These are phyloP conservation scores for Acleris emargana DNA, from an alignment of 2,888 invertebrate genomes.

Conservation along the genomic window DNA sequence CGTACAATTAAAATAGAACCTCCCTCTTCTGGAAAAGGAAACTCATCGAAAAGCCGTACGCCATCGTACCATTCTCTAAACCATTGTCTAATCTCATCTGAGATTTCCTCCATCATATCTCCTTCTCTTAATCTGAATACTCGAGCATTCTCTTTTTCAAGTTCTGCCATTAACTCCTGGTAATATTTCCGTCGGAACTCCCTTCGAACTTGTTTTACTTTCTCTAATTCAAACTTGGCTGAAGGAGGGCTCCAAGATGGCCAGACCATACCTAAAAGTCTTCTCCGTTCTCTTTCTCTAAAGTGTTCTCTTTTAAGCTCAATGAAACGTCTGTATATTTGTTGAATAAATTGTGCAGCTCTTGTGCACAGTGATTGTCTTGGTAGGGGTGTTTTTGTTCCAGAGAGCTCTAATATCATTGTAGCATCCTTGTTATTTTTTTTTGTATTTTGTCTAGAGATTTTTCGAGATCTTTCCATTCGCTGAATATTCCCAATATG, in stretches of 20 bases:
- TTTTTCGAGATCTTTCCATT: constrained; percentile 67
- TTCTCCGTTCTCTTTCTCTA: constrained; percentile 68
- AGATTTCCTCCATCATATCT: constrained; percentile 88
- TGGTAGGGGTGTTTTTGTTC: constrained; percentile 62
- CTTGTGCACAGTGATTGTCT: constrained; percentile 50
- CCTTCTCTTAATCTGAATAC: constrained; percentile 79
- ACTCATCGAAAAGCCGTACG: constrained; percentile 86
- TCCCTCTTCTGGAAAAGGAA: constrained; percentile 88
- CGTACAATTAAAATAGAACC: constrained; percentile 85
- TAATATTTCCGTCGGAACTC: constrained; percentile 72
- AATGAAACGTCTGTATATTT: constrained; percentile 70
- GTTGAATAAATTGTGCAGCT: constrained; percentile 62
- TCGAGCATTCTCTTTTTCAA: constrained; percentile 76
- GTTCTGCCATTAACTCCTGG: constrained; percentile 69
- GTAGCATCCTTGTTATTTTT: constrained; percentile 63
- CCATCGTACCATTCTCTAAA: constrained; percentile 85
- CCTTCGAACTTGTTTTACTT: constrained; percentile 73
- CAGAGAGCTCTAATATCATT: constrained; percentile 68
- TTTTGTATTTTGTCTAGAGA: constrained; percentile 49
- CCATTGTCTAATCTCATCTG: constrained; percentile 90
- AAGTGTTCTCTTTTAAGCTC: constrained; percentile 64
- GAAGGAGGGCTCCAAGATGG: constrained; percentile 74
- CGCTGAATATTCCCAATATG: constrained; percentile 66
- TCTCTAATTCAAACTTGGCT: constrained; percentile 72
- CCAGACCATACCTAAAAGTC: constrained; percentile 83